Evolutionary conservation across 1,140 invertebrate species (phyloP).

Genomic region (Hetaerina americana): DNA sequence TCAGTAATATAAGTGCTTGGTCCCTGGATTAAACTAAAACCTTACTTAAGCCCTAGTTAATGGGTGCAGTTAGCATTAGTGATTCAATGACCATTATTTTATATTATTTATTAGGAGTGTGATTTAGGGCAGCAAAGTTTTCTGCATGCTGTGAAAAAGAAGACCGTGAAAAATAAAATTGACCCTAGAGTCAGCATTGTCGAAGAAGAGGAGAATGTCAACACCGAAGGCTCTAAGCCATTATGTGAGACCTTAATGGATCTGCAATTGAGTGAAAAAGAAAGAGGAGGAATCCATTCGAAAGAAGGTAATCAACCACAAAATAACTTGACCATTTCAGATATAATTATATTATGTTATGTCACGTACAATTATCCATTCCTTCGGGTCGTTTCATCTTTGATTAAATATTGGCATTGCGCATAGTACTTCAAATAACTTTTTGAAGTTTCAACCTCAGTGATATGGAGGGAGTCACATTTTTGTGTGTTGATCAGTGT

Average conservation of each 20-base stretch:
- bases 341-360: no score
- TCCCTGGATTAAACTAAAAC: no score
- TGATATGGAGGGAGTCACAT: no score
- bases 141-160: conserved; percentile 53
- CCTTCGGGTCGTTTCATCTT: no score
- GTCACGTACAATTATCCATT: no score
- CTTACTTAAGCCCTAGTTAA: no score
- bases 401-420: no score
- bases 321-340: background rate
- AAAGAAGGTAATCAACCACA: background rate
- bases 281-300: conserved; percentile 18
- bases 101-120: conserved; percentile 45
- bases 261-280: conserved; percentile 34
- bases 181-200: conserved; percentile 17
- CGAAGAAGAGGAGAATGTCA: conserved; percentile 25
- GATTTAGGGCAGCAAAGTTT: conserved; percentile 71
- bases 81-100: background rate
- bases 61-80: conserved; percentile 4
- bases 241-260: conserved; percentile 52
- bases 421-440: no score
- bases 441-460: no score
- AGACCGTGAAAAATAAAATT: conserved; percentile 21
- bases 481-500: no score
- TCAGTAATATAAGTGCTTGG: no score
- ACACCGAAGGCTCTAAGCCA: conserved; percentile 38